Evolutionary conservation across 2,888 invertebrate genomes (phyloP).

Genomic region (Rhamnusium bicolor): DNA sequence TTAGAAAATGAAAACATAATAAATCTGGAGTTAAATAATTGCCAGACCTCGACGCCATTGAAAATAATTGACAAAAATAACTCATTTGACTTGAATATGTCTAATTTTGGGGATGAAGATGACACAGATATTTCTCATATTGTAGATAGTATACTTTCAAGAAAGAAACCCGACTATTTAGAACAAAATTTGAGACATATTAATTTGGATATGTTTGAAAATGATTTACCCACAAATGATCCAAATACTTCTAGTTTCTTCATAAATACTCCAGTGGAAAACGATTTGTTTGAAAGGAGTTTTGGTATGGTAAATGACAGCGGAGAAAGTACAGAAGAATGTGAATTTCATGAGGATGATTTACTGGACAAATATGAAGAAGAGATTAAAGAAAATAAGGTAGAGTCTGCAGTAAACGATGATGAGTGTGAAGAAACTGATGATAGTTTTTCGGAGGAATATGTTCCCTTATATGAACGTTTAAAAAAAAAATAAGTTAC

Average conservation of each 20-base stretch:
- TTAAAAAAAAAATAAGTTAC: slow-evolving; percentile 56
- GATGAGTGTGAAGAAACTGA: slow-evolving; percentile 34
- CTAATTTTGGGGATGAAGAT: slow-evolving; percentile 68
- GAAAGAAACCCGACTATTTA: slow-evolving; percentile 57
- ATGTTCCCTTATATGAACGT: slow-evolving; percentile 60
- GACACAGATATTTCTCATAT: slow-evolving; percentile 73
- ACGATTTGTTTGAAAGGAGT: slow-evolving; percentile 78
- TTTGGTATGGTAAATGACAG: slow-evolving; percentile 62
- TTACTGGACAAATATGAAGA: slow-evolving; percentile 1
- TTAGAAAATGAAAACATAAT: slow-evolving; percentile 8
- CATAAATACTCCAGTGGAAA: slow-evolving; percentile 63
- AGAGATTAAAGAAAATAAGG: not conserved
- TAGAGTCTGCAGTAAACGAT: not conserved
- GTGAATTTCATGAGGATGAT: slow-evolving; percentile 44
- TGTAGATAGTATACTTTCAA: slow-evolving; percentile 72
- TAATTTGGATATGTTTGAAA: slow-evolving; percentile 11
- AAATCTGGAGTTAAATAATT: slow-evolving; percentile 18
- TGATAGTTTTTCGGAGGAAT: slow-evolving; percentile 55
- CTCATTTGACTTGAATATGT: slow-evolving; percentile 58
- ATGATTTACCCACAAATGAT: not conserved
- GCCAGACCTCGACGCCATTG: slow-evolving; percentile 55
- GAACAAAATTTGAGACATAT: slow-evolving; percentile 50
- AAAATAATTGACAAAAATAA: slow-evolving; percentile 34
- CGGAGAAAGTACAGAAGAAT: slow-evolving; percentile 46
- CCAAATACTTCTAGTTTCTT: slow-evolving; percentile 62